phyloP scores from a whole-genome alignment of 2,888 invertebrate species.

The Drosophila melanocephala region DNA sequence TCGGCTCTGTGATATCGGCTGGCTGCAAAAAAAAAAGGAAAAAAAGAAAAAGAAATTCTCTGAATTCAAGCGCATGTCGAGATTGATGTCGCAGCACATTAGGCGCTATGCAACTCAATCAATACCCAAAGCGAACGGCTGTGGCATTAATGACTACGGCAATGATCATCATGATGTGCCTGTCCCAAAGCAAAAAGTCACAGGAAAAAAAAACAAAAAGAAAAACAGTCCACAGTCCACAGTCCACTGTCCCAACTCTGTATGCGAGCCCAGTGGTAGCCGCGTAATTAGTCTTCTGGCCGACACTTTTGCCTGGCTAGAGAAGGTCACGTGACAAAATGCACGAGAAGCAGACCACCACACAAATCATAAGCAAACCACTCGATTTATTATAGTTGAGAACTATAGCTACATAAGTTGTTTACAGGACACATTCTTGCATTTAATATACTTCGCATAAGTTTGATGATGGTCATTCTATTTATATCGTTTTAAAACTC shows the following conservation, averaged over 20 bases:
- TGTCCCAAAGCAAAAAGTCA: conserved; percentile 19
- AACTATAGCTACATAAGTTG: neutral
- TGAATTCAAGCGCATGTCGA: conserved; percentile 62
- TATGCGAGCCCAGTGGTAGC: conserved; percentile 47
- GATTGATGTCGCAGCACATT: conserved; percentile 84
- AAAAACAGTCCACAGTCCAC: conserved; percentile 14
- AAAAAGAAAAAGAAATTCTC: conserved; percentile 56
- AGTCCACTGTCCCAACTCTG: conserved; percentile 21
- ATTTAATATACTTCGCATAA: neutral
- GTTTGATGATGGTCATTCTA: neutral
- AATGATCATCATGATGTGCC: conserved; percentile 48
- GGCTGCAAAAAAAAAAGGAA: conserved; percentile 23
- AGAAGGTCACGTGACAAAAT: conserved; percentile 44
- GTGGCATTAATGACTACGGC: conserved; percentile 72
- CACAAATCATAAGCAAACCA: neutral
- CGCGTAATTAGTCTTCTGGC: conserved; percentile 81
- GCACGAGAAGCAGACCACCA: conserved; percentile 13
- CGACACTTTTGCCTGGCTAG: conserved; percentile 71
- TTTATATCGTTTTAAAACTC: neutral
- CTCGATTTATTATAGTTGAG: neutral
- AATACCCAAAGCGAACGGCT: conserved; percentile 59
- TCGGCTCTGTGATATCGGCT: conserved; percentile 6
- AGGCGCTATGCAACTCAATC: conserved; percentile 83
- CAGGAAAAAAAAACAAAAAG: conserved; percentile 19
- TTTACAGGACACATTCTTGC: neutral